Evolutionary conservation across 2,797 vertebrate species (phyloP).

Genomic region (Cyprinella venusta): DNA sequence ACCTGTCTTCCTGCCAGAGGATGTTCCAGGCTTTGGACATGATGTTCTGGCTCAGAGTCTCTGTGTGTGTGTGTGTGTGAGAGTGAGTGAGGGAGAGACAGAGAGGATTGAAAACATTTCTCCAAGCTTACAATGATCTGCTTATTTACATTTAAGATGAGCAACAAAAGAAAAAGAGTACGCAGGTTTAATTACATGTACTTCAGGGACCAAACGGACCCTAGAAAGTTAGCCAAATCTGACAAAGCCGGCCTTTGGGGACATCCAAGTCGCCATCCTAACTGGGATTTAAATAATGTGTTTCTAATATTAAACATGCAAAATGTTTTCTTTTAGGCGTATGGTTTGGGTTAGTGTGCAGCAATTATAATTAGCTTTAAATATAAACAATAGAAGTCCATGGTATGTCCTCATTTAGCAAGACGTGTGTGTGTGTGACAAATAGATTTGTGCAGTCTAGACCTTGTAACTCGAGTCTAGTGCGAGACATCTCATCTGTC

Average conservation of each 20-base stretch:
- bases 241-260: conserved; percentile 8
- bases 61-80: not conserved
- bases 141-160: conserved; percentile 1
- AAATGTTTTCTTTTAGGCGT: conserved; percentile 11
- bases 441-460: conserved; percentile 34
- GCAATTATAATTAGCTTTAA: conserved; percentile 17
- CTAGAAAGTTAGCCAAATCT: not conserved
- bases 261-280: not conserved
- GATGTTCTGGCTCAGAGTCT: conserved; percentile 44
- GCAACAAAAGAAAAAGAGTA: not conserved
- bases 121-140: not conserved
- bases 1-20: conserved; percentile 39
- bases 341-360: conserved; percentile 2
- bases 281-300: conserved; percentile 10
- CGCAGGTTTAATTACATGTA: conserved; percentile 8
- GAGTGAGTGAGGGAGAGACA: not conserved
- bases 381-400: conserved; percentile 28
- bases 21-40: conserved; percentile 45
- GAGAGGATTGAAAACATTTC: conserved; percentile 4
- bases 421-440: conserved; percentile 6
- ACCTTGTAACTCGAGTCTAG: conserved; percentile 60
- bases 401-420: conserved; percentile 21
- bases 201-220: not conserved
- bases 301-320: conserved; percentile 16
- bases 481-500: conserved; percentile 24